Evolutionary conservation across 2,797 vertebrate species (phyloP).

Genomic region (Vireo griseus): DNA sequence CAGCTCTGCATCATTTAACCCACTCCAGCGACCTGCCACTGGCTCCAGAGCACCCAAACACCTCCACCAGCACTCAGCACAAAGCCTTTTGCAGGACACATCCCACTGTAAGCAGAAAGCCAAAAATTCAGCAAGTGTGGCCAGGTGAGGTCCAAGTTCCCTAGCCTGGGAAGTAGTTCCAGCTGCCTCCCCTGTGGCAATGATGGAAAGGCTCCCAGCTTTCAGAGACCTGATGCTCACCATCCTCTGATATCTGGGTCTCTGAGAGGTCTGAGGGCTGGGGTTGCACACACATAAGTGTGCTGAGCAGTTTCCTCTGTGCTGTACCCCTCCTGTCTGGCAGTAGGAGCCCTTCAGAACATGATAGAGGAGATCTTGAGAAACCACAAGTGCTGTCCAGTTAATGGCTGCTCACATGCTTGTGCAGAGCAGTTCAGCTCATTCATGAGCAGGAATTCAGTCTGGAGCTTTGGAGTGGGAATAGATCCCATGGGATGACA

Average conservation of each 20-base stretch:
- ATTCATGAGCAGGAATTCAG: background rate
- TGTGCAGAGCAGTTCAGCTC: background rate
- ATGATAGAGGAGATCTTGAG: background rate
- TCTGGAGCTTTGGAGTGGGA: background rate
- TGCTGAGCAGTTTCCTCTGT: background rate
- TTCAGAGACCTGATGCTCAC: background rate
- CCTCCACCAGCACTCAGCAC: background rate
- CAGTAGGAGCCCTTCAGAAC: background rate
- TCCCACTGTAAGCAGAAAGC: background rate
- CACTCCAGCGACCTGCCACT: background rate
- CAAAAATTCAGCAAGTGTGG: background rate
- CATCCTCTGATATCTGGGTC: background rate
- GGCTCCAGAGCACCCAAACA: background rate
- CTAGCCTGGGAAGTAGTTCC: background rate
- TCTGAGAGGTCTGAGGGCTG: background rate
- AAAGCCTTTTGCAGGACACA: background rate
- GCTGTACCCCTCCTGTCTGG: background rate
- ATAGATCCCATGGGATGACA: rapidly evolving
- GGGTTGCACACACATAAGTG: too few relatives aligned
- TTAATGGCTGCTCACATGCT: background rate
- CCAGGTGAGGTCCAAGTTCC: background rate
- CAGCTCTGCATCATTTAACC: background rate
- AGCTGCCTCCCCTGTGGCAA: background rate
- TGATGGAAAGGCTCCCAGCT: background rate
- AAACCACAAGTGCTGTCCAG: background rate